Percentiles rank a stretch among this genome's conserved stretches.
These are phyloP conservation scores for Arvicanthis niloticus DNA, from an alignment of 2,113 vertebrate species.

Conservation along the genomic window DNA sequence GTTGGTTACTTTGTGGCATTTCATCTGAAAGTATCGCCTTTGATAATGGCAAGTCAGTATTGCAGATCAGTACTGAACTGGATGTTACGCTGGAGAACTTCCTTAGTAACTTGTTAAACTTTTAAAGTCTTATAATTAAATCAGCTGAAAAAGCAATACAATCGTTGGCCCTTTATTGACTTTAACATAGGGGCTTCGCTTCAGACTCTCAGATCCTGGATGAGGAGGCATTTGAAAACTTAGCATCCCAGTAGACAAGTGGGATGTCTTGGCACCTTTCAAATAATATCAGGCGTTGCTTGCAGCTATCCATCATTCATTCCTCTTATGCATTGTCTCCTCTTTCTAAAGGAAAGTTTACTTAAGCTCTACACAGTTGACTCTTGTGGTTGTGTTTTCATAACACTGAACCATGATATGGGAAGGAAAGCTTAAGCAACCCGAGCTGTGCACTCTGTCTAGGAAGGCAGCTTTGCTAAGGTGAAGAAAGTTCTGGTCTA, in stretches of 20 bases:
- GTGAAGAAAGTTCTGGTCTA: conserved; percentile 26
- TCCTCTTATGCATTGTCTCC: not conserved
- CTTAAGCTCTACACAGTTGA: not conserved
- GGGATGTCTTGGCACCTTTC: conserved; percentile 37
- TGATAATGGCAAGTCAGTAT: not conserved
- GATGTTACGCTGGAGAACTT: not conserved
- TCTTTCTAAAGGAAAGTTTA: not conserved
- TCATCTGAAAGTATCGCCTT: not conserved
- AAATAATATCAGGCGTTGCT: conserved; percentile 9
- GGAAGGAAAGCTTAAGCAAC: not conserved
- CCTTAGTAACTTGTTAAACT: not conserved
- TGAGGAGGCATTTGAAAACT: not conserved
- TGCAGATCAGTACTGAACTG: not conserved
- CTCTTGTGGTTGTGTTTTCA: conserved; percentile 3
- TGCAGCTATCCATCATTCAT: not conserved
- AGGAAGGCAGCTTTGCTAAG: conserved; percentile 45
- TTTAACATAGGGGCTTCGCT: not conserved
- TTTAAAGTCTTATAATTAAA: not conserved
- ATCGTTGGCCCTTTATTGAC: not conserved
- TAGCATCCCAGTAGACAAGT: not conserved
- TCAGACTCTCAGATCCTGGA: not conserved
- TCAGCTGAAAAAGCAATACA: not conserved
- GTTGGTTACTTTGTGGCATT: not conserved
- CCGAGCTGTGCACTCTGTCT: not conserved
- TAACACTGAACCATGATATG: not conserved